Evolutionary conservation across 2,888 invertebrate genomes (phyloP), one percentile per base, ranked within the genome.

Genomic region (Shargacucullia verbasci): DNA sequence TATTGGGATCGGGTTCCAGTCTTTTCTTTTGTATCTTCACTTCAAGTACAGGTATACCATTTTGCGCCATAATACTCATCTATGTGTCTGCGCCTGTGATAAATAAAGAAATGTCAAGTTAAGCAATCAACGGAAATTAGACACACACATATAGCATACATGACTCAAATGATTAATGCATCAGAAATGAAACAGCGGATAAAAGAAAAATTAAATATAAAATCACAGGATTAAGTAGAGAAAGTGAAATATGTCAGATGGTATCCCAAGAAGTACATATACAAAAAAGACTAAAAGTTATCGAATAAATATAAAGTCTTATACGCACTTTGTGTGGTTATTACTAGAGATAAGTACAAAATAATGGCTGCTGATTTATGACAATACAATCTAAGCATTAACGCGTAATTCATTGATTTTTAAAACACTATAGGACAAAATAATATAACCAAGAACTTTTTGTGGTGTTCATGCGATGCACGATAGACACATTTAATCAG

Each of bases 391-490:
- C 14, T 40, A 11, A 48, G 49, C 29, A 40, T 13, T 53, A 39
- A 56, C 34, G 15, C 39, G 35, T 45, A 54, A 54, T 49, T 50
- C 37, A 53, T 53, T 65, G 27, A 41, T 38, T 44, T 37, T 40
- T 41, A 43, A 53, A 50, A 47, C 46, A 61, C 40, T 33, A 20
- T 31, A 20, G 20, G 14, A 43, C 44, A 61, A n/a, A 66, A 69
- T 58, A 60, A 65, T 38, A 35, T 61, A 43, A 37, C 43, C 37
- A 55, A 60, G 59, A 45, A 54, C 38, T 45, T 57, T 29, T 59
- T 50, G 59, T 44, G 55, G 59, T 53, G 34, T 4, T 4, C 1
- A 52, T 37, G 45, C 72, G 72, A 68, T 61, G 40, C 58, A 56
- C 38, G 40, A 14, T 41, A 47, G 31, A 31, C 33, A 45, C 64